Percentiles rank a stretch among this genome's conserved stretches.
Evolutionary conservation across 2,888 invertebrate genomes (phyloP).

Genomic region (Charanyca ferruginea): DNA sequence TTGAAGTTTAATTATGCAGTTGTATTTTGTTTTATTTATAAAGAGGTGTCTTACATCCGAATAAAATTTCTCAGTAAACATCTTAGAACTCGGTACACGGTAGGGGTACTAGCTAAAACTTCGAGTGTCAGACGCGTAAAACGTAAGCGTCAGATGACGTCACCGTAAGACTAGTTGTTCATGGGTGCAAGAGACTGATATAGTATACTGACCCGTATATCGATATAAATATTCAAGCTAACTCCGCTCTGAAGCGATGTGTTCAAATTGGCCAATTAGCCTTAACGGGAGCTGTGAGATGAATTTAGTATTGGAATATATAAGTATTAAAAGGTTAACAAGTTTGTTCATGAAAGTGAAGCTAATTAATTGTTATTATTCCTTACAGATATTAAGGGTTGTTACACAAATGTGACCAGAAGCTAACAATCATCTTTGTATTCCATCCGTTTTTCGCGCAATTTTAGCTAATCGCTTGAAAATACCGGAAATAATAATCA

Average conservation of each 20-base stretch:
- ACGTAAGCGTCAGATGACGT: no score
- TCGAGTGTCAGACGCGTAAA: no score
- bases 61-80: background rate
- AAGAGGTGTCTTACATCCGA: background rate
- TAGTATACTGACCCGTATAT: no score
- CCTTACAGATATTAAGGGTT: constrained; percentile 57
- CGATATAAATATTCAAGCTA: constrained; percentile 64
- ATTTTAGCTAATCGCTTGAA: constrained; percentile 5
- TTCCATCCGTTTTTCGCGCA: constrained; percentile 7
- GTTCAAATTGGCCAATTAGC: constrained; percentile 87
- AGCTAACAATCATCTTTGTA: background rate
- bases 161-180: no score
- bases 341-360: constrained; percentile 54
- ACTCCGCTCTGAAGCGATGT: constrained; percentile 73
- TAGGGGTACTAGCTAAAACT: no score
- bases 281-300: constrained; percentile 89
- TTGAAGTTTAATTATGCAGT: background rate
- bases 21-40: background rate
- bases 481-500: background rate
- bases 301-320: constrained; percentile 76
- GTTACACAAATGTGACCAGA: constrained; percentile 43
- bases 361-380: constrained; percentile 61
- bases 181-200: no score
- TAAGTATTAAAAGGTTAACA: constrained; percentile 63
- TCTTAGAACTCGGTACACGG: no score